phyloP scores from a whole-genome alignment of 2,888 invertebrate genomes.

The Lepeophtheirus nordmannii region DNA sequence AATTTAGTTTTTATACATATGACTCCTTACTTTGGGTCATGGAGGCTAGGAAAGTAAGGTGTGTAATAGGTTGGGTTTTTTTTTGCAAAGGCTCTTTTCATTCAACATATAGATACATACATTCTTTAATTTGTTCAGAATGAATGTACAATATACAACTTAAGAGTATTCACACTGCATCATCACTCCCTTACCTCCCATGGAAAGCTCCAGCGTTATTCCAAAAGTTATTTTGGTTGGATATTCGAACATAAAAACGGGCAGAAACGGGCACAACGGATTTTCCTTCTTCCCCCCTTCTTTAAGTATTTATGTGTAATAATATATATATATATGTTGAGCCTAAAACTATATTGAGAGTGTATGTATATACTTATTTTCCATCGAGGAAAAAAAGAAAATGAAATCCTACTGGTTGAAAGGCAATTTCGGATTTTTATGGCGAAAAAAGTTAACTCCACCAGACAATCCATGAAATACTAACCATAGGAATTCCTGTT shows the following conservation, averaged over 20 bases:
- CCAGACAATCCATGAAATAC: background rate
- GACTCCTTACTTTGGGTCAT: no score
- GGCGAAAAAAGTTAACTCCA: background rate
- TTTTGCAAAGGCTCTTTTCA: no score
- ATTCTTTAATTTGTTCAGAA: no score
- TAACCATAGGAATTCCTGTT: background rate
- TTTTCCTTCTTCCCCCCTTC: background rate
- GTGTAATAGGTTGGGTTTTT: no score
- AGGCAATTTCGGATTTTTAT: conserved; percentile 6
- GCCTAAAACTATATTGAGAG: background rate
- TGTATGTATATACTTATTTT: background rate
- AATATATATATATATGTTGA: background rate
- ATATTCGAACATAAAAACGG: background rate
- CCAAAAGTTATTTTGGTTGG: background rate
- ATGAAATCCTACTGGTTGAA: conserved; percentile 3
- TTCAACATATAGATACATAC: no score
- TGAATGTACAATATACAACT: no score
- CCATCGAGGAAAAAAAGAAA: background rate
- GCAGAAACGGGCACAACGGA: background rate
- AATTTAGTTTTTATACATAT: no score
- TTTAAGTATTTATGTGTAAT: background rate
- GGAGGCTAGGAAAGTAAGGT: no score
- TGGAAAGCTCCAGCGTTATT: conserved; percentile 1
- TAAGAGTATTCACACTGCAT: no score
- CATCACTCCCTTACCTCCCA: background rate